Evolutionary conservation across 1,140 invertebrate genomes (phyloP).

Genomic region (Dolichoris vasculosae): DNA sequence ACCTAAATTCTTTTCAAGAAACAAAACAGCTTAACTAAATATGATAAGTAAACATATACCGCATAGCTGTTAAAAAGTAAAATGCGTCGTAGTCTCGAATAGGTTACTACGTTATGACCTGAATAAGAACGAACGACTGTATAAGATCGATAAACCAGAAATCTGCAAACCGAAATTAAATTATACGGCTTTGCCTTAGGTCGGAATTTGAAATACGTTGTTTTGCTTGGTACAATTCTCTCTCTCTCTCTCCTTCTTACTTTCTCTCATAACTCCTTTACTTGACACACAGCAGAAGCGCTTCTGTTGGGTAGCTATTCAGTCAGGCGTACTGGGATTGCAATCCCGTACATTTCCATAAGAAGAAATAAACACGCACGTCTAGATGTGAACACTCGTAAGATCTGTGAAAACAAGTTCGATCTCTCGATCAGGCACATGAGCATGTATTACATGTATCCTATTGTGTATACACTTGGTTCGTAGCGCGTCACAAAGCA

Average conservation of each 20-base stretch:
- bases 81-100: conserved; percentile 28
- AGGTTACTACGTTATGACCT: conserved; percentile 49
- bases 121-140: conserved; percentile 8
- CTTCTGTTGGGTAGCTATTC: too few species aligned
- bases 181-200: background rate
- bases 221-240: background rate
- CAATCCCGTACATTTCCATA: background rate
- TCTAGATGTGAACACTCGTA: background rate
- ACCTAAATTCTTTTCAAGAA: background rate
- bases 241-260: background rate
- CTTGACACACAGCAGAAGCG: background rate
- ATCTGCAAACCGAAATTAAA: background rate
- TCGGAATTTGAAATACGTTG: conserved; percentile 2
- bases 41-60: background rate
- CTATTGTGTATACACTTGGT: background rate
- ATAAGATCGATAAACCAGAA: conserved; percentile 19
- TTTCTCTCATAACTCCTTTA: background rate
- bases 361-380: background rate
- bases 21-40: background rate
- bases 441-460: background rate
- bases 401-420: background rate
- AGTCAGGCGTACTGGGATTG: too few species aligned
- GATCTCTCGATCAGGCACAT: background rate
- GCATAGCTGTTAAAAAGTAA: conserved; percentile 37
- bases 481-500: background rate